Percentiles rank a stretch among this genome's conserved stretches.
Conservation (phyloP, 1,140 invertebrate genomes). For the Paralvinella palmiformis region DNA sequence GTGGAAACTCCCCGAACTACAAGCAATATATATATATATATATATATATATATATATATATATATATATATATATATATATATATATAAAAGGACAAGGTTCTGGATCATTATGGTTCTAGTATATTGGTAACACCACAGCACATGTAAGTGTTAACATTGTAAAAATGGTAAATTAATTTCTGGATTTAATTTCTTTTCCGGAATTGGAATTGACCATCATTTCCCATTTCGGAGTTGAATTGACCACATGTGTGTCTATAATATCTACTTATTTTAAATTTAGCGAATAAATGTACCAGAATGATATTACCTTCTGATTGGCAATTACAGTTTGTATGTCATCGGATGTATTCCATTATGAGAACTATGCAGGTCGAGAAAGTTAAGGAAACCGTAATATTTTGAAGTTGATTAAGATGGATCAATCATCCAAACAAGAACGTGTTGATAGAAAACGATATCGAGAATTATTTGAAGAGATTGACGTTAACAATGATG, state of each 20-base stretch:
- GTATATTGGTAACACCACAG: neutral
- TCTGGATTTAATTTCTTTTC: neutral
- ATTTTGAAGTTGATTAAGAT: neutral
- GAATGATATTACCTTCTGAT: neutral
- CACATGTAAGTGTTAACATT: neutral
- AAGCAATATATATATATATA: neutral
- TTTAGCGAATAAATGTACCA: neutral
- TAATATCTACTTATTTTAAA: neutral
- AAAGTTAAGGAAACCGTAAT: neutral
- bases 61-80: neutral
- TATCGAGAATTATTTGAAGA: conserved; percentile 11
- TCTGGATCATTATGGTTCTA: neutral
- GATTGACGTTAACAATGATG: conserved; percentile 17
- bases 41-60: neutral
- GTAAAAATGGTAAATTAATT: neutral
- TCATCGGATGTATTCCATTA: neutral
- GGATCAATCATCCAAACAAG: neutral
- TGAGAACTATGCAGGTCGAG: neutral
- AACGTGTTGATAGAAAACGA: conserved; percentile 7
- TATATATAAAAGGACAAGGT: neutral
- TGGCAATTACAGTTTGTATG: conserved; percentile 1
- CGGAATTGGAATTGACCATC: neutral
- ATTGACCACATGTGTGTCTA: neutral
- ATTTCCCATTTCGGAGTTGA: neutral
- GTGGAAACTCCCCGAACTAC: too few species aligned